Evolutionary conservation across 1,140 invertebrate species (phyloP), one percentile per base, ranked within the genome.

Genomic region (Dolichoris vasculosae): DNA sequence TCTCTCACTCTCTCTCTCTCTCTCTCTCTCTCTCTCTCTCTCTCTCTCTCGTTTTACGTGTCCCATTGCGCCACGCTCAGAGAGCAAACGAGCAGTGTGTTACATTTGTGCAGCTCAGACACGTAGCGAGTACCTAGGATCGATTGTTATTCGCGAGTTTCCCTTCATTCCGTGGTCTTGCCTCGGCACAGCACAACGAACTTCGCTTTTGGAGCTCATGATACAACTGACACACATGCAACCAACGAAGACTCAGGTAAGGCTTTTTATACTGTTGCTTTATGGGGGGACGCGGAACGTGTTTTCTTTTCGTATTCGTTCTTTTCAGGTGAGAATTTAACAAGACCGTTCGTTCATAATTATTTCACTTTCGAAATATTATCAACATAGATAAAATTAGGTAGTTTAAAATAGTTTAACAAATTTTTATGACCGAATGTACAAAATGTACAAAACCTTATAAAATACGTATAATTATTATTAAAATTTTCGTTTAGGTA

Each of bases 121-220:
- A n/a, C 40, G 20, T n/a, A 73, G 20, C 23, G 40, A 11, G 38
- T 73, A 73, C 32, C 69, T 80, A 73, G 23, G 64, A 82, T 82
- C 81, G 67, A 82, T 82, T 79, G 77, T 40, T 79, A 79, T 79
- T 63, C 55, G 77, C 46, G 32, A 63, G 55, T 23, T 51, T 55
- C 75, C 48, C 75, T 48, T 77, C 75, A 77, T 32, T 77, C 75
- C 4, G 71, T 48, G 2, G 8, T 11, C 43, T 46, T 43, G 71
- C 26, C 43, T 51, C 11, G 23, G 11, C 46, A 8, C n/a, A 13
- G 40, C 75, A 51, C 38, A 55, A 77, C n/a, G 23, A 23, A 38
- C 38, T 11, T 59, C 55, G 23, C 2, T 7, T 59, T 9, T 26
- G 2, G 23, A 26, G 55, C 23, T 59, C 55, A 59, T 59, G 1